phyloP scores from a whole-genome alignment of 2,888 invertebrate species.

The Cantharis rufa region DNA sequence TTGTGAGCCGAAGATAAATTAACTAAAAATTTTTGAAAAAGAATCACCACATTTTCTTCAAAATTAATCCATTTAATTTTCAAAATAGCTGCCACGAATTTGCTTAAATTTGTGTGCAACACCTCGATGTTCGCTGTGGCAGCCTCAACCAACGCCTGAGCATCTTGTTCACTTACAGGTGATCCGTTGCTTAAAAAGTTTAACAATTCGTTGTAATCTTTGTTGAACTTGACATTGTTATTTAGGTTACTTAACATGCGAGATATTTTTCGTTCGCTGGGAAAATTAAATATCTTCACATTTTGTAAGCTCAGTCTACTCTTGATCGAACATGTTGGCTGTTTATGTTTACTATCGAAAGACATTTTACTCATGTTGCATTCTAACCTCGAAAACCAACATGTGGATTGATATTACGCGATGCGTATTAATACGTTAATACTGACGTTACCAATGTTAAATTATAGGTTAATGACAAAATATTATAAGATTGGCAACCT shows the following conservation, averaged over 20 bases:
- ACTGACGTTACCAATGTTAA: neutral
- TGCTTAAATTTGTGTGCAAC: neutral
- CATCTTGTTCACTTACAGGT: neutral
- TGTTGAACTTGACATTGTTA: neutral
- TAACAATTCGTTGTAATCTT: neutral
- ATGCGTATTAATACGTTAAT: neutral
- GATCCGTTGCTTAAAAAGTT: neutral
- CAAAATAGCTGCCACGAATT: slow-evolving; percentile 64
- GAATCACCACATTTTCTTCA: slow-evolving; percentile 56
- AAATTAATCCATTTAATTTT: slow-evolving; percentile 63
- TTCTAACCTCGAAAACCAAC: neutral
- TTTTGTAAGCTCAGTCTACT: neutral
- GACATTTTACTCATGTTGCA: neutral
- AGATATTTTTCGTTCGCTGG: neutral
- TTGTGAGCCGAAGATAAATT: slow-evolving; percentile 72
- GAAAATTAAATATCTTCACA: neutral
- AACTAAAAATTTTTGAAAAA: slow-evolving; percentile 67
- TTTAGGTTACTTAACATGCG: neutral
- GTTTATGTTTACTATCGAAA: neutral
- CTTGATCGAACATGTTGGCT: neutral
- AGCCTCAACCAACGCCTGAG: neutral
- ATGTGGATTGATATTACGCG: neutral
- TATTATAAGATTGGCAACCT: neutral
- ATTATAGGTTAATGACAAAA: neutral
- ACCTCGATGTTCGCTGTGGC: neutral